Evolutionary conservation across 2,797 vertebrate species (phyloP).

Genomic region (Acanthopagrus latus): DNA sequence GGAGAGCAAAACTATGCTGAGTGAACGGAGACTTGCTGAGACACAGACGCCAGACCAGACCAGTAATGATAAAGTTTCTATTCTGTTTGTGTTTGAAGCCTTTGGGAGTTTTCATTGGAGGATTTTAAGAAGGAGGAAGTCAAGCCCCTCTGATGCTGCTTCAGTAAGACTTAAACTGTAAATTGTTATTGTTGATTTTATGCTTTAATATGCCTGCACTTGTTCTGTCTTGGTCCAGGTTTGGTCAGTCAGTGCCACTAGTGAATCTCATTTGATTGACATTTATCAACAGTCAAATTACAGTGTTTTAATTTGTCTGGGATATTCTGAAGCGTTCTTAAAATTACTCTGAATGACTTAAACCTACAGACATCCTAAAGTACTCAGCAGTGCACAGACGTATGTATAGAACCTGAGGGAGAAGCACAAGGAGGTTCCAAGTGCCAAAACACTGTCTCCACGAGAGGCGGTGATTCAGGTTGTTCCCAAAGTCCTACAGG

Average conservation of each 20-base stretch:
- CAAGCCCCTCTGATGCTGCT: not conserved
- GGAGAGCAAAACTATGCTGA: no score
- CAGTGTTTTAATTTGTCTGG: not conserved
- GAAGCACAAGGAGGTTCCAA: no score
- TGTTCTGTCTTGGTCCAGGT: slow-evolving; percentile 6
- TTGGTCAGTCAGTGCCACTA: slow-evolving; percentile 22
- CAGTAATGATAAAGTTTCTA: no score
- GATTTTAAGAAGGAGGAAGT: not conserved
- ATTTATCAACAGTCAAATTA: slow-evolving; percentile 22
- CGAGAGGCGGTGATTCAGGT: no score
- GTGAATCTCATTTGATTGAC: slow-evolving; percentile 12
- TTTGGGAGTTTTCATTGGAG: slow-evolving; percentile 32
- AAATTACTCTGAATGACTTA: slow-evolving; percentile 6
- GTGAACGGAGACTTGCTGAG: no score
- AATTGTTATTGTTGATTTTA: slow-evolving; percentile 1
- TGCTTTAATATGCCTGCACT: not conserved
- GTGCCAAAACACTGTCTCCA: no score
- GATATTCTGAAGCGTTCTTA: slow-evolving; percentile 3
- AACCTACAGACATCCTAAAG: slow-evolving; percentile 4
- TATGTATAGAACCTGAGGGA: not conserved
- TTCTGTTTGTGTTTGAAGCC: not conserved
- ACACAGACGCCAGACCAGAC: no score
- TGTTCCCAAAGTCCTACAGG: no score
- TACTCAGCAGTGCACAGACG: not conserved
- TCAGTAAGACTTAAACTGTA: not conserved